Conservation (phyloP, 2,113 vertebrate genomes). For the Podocnemis expansa region DNA sequence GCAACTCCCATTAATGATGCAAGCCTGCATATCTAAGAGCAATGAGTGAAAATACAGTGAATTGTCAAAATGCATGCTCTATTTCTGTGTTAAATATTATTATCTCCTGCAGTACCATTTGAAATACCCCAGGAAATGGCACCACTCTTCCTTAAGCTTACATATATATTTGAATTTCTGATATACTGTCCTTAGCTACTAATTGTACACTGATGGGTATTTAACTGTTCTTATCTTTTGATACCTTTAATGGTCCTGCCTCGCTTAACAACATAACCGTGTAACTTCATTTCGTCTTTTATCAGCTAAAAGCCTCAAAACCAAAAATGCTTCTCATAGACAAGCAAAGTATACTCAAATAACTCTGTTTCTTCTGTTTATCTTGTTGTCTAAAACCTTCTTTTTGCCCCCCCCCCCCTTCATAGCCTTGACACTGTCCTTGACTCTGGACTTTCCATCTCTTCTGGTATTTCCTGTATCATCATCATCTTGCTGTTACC, state of each 20-base stretch:
- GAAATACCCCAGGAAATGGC: conserved; percentile 1
- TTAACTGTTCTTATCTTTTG: not conserved
- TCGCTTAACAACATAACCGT: not conserved
- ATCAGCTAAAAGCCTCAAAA: not conserved
- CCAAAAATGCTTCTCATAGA: not conserved
- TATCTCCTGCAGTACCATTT: conserved; percentile 3
- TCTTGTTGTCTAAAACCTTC: not conserved
- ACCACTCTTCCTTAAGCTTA: not conserved
- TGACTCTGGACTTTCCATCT: not conserved
- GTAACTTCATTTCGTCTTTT: not conserved
- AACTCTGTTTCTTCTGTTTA: not conserved
- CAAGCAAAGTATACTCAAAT: not conserved
- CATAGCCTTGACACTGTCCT: not conserved
- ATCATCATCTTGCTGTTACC: not conserved
- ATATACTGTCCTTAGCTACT: not conserved
- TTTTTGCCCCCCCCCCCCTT: not conserved
- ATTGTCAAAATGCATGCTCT: not conserved
- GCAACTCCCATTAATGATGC: conserved; percentile 41
- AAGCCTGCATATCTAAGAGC: not conserved
- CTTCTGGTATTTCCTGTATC: not conserved
- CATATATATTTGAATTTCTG: not conserved
- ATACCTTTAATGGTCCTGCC: not conserved
- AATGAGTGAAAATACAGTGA: not conserved
- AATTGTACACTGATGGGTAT: not conserved
- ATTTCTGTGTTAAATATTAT: conserved; percentile 26